phyloP scores from a whole-genome alignment of 2,888 invertebrate genomes.

The Troides helena region DNA sequence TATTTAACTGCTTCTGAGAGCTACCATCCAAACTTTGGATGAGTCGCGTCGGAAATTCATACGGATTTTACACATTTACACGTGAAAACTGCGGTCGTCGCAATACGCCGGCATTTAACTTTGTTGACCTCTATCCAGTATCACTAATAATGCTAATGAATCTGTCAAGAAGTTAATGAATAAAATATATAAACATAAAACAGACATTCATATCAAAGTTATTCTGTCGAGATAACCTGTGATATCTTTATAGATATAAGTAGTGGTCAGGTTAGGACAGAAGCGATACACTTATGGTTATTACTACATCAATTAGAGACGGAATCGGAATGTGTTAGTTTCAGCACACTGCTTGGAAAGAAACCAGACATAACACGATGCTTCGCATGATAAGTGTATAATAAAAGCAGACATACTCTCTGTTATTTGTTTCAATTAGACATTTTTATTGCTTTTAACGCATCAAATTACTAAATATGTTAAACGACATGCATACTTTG shows the following conservation, averaged over 20 bases:
- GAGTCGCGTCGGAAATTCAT: constrained; percentile 1
- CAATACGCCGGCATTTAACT: not conserved
- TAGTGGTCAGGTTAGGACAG: not conserved
- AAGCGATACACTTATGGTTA: not conserved
- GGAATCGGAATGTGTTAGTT: not conserved
- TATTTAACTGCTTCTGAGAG: constrained; percentile 20
- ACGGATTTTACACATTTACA: not conserved
- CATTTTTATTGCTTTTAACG: constrained; percentile 1
- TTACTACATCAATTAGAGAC: not conserved
- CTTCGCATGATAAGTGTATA: not conserved
- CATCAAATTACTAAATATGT: not conserved
- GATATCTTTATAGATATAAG: too few species aligned
- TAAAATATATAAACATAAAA: not conserved
- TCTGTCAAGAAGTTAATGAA: too few species aligned
- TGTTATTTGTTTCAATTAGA: not conserved
- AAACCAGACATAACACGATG: not conserved
- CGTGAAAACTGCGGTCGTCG: not conserved
- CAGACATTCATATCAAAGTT: not conserved
- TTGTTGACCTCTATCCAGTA: too few species aligned
- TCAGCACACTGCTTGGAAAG: not conserved
- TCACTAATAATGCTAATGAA: too few species aligned
- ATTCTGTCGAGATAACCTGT: not conserved
- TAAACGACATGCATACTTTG: not conserved
- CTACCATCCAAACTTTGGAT: constrained; percentile 11
- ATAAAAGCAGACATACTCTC: not conserved